Conservation (phyloP, 2,113 vertebrate species). For the Morone chrysops region DNA sequence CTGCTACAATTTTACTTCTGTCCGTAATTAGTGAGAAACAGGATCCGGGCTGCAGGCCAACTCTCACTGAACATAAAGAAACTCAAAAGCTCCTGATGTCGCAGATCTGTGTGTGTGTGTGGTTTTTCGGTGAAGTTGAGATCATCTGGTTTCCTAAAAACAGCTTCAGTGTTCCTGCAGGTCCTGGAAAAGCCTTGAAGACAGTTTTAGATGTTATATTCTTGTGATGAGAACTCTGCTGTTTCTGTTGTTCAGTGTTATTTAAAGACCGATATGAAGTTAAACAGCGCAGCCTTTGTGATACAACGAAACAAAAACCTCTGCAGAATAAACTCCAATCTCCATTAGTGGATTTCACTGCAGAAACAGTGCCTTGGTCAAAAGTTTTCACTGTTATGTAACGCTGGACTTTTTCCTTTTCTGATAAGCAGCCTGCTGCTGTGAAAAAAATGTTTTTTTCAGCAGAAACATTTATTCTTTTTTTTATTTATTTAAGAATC, state of each 20-base stretch:
- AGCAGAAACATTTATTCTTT: not conserved
- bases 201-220: conserved; percentile 15
- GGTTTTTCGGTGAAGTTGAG: conserved; percentile 42
- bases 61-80: conserved; percentile 47
- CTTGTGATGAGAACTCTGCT: not conserved
- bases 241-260: not conserved
- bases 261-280: conserved; percentile 1
- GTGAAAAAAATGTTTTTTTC: not conserved
- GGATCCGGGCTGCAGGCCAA: conserved; percentile 46
- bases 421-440: too few species aligned
- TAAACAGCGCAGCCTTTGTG: not conserved
- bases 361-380: not conserved
- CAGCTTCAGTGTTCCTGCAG: conserved; percentile 48
- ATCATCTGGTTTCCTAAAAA: conserved; percentile 59
- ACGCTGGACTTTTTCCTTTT: not conserved
- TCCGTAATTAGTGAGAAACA: conserved; percentile 70
- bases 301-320: too few species aligned
- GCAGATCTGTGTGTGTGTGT: conserved; percentile 20
- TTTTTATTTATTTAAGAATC: not conserved
- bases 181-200: conserved; percentile 38
- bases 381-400: not conserved
- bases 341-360: too few species aligned
- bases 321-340: not conserved
- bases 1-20: conserved; percentile 60
- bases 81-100: conserved; percentile 28